Base-by-base conservation (phyloP, 2,888 invertebrate genomes). In the Acleris cristana region DNA sequence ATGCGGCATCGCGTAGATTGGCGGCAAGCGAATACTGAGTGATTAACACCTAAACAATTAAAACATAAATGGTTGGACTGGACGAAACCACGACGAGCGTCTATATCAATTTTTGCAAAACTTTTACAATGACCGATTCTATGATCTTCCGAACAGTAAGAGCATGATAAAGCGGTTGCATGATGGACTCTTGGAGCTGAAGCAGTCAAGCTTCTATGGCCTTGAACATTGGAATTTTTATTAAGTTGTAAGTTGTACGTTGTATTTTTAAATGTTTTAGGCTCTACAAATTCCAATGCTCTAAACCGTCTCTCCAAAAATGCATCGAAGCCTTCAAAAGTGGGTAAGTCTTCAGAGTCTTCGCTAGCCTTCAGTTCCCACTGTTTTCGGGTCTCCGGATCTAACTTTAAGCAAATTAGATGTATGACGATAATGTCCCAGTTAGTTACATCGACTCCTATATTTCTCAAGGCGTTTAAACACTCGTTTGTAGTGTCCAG, bases 401-500 rank as follows among this genome's bases (percentile, higher is more conserved):
- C 52, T 12, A 52, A 23, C 23, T 52, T 52, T 21, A 49, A 10
- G n/a, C 49, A 49, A 49, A 49, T 49, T 3, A 49, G 8, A 49
- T 49, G 18, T n/a, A 49, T 49, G 16, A 49, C 19, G 18, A 49
- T 49, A n/a, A 49, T 49, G 54, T 54, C 34, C 34, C 30, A 30
- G 7, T 7, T 30, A 7, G 30, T 10, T 2, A 30, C 10, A 10
- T 30, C 30, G 7, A 30, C 10, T 1, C 30, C 30, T 30, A 30
- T 8, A 10, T 30, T 30, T 30, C 34, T n/a, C 18, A 54, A 34
- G 4, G 59, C 49, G 3, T 49, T 4, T 34, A 59, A 34, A 16
- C 59, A 51, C 16, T 59, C 59, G 19, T 51, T 49, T 3, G 59
- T 59, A 0, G 59, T 59, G 26, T 59, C 59, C 30, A 59, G 19